Base-by-base conservation (phyloP, 2,113 vertebrate species). In the Aythya baeri region DNA sequence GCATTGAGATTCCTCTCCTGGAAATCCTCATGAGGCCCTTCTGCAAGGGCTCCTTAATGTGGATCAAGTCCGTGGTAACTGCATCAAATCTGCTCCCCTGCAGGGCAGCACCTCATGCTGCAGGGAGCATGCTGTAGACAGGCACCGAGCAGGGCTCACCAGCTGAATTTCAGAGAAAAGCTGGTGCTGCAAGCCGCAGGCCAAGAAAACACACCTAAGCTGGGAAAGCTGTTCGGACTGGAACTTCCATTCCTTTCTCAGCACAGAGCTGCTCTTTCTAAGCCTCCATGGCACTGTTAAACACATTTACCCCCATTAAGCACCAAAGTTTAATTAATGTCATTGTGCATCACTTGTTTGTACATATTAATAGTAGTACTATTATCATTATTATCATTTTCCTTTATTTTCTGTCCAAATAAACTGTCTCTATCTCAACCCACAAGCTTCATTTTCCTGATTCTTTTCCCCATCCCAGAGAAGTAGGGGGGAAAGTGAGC, bases 21-120 rank as follows among this genome's bases (percentile, higher is more conserved):
- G 23, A 50, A 57, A 84, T 62, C 29, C 73, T 55, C 38, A 27
- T 3, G 46, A 20, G 73, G 17, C 67, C 67, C 16, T 41, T 61
- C 29, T 1, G 4, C 15, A 14, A 67, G 38, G 14, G 3, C 15
- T 31, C 43, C 43, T 67, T 46, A 46, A 32, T 21, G 21, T n/a
- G 12, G 44, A 73, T 8, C 49, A 29, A 38, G 41, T 23, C 67
- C n/a, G 13, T 0, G 5, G 26, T n/a, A 68, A 55, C 50, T 2
- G 73, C 12, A 32, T 4, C 46, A 44, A 17, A 36, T 29, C 31
- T 32, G 34, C 29, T 57, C 41, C 20, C 26, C 20, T 31, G 23
- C 55, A 81, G 0, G 2, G n/a, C 29, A 43, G 55, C 26, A 50
- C 34, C 31, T 55, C 34, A 14, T 0, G 1, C 49, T 13, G 50